Conservation (phyloP, 2,113 vertebrate species). For the Gasterosteus nipponicus region DNA sequence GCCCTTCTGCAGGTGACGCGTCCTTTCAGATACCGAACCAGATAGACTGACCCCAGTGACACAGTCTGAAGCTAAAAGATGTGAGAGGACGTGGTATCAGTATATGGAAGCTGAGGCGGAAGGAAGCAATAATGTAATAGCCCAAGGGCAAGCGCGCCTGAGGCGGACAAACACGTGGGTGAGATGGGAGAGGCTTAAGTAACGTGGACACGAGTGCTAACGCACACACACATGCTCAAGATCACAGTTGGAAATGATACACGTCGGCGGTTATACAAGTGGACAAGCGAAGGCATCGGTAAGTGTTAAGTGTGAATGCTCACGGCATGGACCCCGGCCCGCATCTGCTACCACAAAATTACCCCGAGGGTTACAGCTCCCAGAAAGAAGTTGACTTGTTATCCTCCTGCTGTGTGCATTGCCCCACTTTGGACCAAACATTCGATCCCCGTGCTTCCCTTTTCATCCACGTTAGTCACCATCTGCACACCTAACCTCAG, state of each 20-base stretch:
- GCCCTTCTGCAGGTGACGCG: too few species aligned
- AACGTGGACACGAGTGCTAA: background rate
- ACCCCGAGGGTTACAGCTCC: background rate
- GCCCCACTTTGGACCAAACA: too few species aligned
- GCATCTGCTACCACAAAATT: background rate
- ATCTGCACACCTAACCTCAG: too few species aligned
- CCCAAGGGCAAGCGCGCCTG: background rate
- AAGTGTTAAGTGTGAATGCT: background rate
- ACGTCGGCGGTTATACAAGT: background rate
- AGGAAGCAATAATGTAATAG: background rate
- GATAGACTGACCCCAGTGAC: background rate
- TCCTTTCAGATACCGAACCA: too few species aligned
- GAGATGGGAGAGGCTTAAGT: background rate
- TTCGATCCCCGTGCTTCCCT: too few species aligned
- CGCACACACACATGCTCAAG: background rate
- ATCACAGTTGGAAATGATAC: conserved; percentile 31
- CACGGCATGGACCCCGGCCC: background rate
- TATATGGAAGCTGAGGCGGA: background rate
- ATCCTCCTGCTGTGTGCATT: background rate
- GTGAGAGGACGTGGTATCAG: background rate
- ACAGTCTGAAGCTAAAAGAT: background rate
- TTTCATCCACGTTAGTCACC: too few species aligned
- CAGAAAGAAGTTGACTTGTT: background rate
- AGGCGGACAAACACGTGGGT: conserved; percentile 1
- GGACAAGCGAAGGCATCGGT: conserved; percentile 1